A percentile compares a stretch with the other conserved stretches of the same genome.
These are phyloP conservation scores for Rhinolophus sinicus DNA, from an alignment of 2,113 vertebrate species.

Conservation along the genomic window DNA sequence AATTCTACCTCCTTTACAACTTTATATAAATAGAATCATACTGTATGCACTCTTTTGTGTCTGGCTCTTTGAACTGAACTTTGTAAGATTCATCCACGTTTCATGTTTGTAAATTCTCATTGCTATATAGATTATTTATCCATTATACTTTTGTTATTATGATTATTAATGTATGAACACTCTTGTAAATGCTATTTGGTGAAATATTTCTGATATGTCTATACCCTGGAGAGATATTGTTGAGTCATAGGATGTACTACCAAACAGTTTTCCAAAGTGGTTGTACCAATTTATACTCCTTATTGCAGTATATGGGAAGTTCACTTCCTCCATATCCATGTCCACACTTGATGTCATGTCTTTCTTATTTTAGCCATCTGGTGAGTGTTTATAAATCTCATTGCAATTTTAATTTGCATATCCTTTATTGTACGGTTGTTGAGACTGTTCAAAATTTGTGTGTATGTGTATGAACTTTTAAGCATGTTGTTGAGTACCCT, in stretches of 20 bases:
- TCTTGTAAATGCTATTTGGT: not conserved
- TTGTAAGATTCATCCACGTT: not conserved
- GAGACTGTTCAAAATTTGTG: not conserved
- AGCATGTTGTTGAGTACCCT: not conserved
- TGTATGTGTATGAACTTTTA: not conserved
- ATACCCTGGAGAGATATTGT: not conserved
- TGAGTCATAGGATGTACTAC: not conserved
- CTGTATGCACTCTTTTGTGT: not conserved
- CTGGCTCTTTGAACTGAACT: not conserved
- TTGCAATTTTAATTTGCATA: not conserved
- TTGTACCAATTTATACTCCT: too few species aligned
- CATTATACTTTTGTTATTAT: not conserved
- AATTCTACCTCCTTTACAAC: not conserved
- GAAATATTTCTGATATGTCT: not conserved
- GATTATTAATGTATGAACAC: not conserved
- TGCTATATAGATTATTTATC: not conserved
- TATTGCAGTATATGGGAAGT: not conserved
- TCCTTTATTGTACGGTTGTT: not conserved
- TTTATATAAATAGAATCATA: not conserved
- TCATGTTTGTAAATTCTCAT: not conserved
- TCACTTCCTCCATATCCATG: not conserved
- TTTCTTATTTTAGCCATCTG: not conserved
- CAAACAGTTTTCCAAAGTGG: not conserved
- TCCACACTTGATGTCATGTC: not conserved
- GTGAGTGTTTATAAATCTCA: not conserved